Conservation (phyloP, 1,140 invertebrate species). For the Globodera rostochiensis region DNA sequence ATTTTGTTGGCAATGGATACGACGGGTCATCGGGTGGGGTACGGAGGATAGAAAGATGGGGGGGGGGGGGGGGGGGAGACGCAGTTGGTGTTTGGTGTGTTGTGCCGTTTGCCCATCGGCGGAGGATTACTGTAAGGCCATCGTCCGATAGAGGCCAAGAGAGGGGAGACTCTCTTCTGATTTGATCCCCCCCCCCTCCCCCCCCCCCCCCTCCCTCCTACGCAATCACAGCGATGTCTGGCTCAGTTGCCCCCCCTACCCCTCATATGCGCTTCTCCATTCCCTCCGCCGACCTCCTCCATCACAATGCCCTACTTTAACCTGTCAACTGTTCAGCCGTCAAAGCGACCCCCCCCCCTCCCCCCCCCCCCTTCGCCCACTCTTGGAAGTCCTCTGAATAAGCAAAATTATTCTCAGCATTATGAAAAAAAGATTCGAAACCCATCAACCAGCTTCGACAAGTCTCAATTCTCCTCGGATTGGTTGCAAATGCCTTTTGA, state of each 20-base stretch:
- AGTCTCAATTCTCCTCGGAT: too few relatives aligned
- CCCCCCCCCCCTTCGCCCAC: too few relatives aligned
- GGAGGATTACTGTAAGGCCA: background rate
- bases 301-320: background rate
- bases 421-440: too few relatives aligned
- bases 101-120: background rate
- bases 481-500: too few relatives aligned
- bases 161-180: background rate
- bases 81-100: background rate
- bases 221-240: background rate
- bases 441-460: too few relatives aligned
- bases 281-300: background rate
- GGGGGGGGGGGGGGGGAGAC: too few relatives aligned
- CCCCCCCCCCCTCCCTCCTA: background rate
- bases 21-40: background rate
- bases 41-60: background rate
- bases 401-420: too few relatives aligned
- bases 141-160: background rate
- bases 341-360: background rate
- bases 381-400: too few relatives aligned
- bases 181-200: background rate
- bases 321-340: background rate
- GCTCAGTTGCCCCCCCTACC: background rate
- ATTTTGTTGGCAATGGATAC: constrained; percentile 2
- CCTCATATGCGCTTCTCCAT: background rate